Percentiles rank a stretch among this genome's conserved stretches.
Conservation (phyloP, 1,140 invertebrate species). For the Euura saliciscinereae region DNA sequence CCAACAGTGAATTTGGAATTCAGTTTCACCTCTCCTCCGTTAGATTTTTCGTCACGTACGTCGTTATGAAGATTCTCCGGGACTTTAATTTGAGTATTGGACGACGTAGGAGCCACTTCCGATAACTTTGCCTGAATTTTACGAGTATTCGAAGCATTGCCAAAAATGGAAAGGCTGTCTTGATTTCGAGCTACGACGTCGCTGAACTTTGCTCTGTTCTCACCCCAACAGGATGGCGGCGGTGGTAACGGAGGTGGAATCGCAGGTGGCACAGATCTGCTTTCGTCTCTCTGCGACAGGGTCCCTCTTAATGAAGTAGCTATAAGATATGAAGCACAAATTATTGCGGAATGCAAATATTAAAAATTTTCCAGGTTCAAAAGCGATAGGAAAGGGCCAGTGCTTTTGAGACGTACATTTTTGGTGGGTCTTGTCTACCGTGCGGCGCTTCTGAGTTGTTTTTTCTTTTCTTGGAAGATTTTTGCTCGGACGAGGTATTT, state of each 20-base stretch:
- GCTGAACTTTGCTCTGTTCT: conserved; percentile 64
- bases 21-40: conserved; percentile 1
- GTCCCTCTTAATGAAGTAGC: conserved; percentile 30
- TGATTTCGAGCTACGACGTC: conserved; percentile 63
- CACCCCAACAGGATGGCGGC: conserved; percentile 57
- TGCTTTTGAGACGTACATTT: conserved; percentile 35
- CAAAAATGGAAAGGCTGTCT: conserved; percentile 40
- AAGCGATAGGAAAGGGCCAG: too few relatives aligned
- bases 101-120: conserved; percentile 9
- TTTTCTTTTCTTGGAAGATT: conserved; percentile 53
- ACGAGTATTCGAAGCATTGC: conserved; percentile 27
- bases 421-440: conserved; percentile 42
- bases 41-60: conserved; percentile 9
- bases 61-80: conserved; percentile 9
- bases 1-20: not conserved
- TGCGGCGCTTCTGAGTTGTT: conserved; percentile 47
- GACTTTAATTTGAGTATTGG: not conserved
- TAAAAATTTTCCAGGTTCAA: too few relatives aligned
- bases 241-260: conserved; percentile 36
- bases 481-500: conserved; percentile 44
- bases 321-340: not conserved
- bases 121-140: conserved; percentile 24
- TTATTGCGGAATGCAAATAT: not conserved
- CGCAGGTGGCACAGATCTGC: conserved; percentile 25
- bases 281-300: conserved; percentile 39